Percentiles rank a stretch among this genome's conserved stretches.
These are phyloP conservation scores for Chelon labrosus DNA, from an alignment of 2,797 vertebrate species.

Conservation along the genomic window DNA sequence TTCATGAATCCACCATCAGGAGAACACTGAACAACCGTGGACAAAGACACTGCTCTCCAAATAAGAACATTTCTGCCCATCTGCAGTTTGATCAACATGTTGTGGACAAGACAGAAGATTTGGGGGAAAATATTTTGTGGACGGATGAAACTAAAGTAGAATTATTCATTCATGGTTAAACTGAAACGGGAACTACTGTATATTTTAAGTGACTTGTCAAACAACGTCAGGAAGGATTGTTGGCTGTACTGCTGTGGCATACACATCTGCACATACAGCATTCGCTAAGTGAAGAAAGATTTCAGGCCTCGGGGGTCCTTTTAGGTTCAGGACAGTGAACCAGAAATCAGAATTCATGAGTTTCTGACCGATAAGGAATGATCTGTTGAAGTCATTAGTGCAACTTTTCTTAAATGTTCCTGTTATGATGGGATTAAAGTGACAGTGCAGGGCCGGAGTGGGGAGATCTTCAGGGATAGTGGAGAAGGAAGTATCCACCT, in stretches of 20 bases:
- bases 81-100: too few species aligned
- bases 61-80: too few species aligned
- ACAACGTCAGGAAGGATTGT: background rate
- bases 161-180: background rate
- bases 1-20: too few species aligned
- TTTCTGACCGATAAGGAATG: slow-evolving; percentile 6
- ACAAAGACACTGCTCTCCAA: too few species aligned
- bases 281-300: background rate
- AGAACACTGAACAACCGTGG: too few species aligned
- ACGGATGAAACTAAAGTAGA: too few species aligned
- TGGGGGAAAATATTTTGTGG: too few species aligned
- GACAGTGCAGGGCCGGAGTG: slow-evolving; percentile 29
- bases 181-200: background rate
- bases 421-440: slow-evolving; percentile 14
- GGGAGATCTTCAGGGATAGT: slow-evolving; percentile 27
- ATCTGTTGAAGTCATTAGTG: slow-evolving; percentile 14
- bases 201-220: background rate
- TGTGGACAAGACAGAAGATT: too few species aligned
- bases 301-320: background rate
- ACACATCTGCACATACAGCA: background rate
- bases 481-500: slow-evolving; percentile 18
- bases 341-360: slow-evolving; percentile 2
- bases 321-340: background rate
- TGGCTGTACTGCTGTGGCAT: background rate
- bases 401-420: slow-evolving; percentile 24